Percentiles rank a stretch among this genome's conserved stretches.
phyloP scores from a whole-genome alignment of 2,113 vertebrate species.

The Saguinus imperator region DNA sequence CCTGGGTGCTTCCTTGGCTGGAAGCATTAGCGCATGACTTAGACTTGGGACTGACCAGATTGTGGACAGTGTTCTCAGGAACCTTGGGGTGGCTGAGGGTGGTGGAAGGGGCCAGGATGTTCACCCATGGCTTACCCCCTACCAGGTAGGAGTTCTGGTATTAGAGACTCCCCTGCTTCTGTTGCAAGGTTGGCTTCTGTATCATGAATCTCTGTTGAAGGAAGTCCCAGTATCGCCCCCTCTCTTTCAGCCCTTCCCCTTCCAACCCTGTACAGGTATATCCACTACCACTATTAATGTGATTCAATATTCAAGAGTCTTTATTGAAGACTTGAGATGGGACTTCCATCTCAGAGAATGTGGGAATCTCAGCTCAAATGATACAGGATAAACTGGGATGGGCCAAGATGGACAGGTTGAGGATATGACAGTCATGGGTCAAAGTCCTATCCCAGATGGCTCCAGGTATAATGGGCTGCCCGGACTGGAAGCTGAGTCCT shows the following conservation, averaged over 20 bases:
- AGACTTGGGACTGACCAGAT: not conserved
- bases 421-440: not conserved
- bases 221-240: not conserved
- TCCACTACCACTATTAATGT: not conserved
- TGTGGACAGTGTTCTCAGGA: not conserved
- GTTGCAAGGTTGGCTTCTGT: fast-evolving
- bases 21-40: not conserved
- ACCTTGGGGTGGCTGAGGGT: not conserved
- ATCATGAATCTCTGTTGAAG: not conserved
- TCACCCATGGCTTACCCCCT: fast-evolving
- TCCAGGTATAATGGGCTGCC: fast-evolving
- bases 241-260: not conserved
- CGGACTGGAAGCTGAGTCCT: not conserved
- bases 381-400: not conserved
- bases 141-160: not conserved
- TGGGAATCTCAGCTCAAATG: not conserved
- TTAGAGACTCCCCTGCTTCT: not conserved
- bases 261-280: not conserved
- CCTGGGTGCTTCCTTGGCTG: not conserved
- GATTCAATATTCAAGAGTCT: conserved; percentile 2
- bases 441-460: not conserved
- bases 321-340: conserved; percentile 56
- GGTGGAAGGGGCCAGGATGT: no score
- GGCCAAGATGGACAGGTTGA: not conserved
- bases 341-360: not conserved